A percentile compares a stretch with the other conserved stretches of the same genome.
These are phyloP conservation scores for Sarcophaga variegata DNA, from an alignment of 2,888 invertebrate species.

Conservation along the genomic window DNA sequence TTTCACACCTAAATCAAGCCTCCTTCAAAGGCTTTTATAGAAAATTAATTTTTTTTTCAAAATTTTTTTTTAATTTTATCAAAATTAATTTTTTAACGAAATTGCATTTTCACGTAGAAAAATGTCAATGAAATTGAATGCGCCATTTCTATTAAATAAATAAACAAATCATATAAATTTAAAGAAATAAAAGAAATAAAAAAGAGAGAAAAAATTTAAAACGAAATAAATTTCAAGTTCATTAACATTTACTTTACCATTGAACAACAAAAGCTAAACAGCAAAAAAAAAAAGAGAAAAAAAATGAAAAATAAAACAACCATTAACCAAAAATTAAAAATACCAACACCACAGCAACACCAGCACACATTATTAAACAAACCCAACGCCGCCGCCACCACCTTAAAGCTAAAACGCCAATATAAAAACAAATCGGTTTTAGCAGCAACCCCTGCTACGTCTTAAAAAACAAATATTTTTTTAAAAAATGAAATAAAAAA, in stretches of 20 bases:
- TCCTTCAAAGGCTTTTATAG: no score
- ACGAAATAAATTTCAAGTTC: constrained; percentile 55
- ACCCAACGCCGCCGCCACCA: not conserved
- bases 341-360: not conserved
- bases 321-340: not conserved
- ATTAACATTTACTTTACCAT: constrained; percentile 55
- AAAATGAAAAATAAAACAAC: not conserved
- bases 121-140: not conserved
- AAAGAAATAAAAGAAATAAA: not conserved
- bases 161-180: not conserved
- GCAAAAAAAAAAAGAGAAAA: not conserved
- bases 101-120: not conserved
- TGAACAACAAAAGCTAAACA: constrained; percentile 27
- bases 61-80: no score
- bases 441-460: not conserved
- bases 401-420: not conserved
- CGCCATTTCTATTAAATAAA: not conserved
- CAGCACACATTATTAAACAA: not conserved
- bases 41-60: no score
- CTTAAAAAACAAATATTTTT: not conserved
- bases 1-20: no score
- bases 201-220: constrained; percentile 1
- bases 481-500: not conserved
- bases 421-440: not conserved
- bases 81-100: not conserved